Evolutionary conservation across 2,113 vertebrate species (phyloP).

Genomic region (Cichladusa arquata): DNA sequence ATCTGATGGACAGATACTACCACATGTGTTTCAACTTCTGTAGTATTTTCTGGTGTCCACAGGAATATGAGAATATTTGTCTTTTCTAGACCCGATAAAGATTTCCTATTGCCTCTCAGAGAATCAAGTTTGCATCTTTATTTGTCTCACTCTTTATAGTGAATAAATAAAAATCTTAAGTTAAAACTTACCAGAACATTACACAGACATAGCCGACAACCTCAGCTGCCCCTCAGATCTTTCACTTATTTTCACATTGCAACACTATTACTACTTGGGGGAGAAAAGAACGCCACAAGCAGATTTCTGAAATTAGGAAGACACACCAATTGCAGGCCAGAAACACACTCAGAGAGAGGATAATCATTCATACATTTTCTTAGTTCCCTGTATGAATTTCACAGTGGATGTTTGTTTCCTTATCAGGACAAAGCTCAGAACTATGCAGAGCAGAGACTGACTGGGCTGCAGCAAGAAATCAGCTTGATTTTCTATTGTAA

Average conservation of each 20-base stretch:
- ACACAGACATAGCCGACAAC: background rate
- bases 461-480: background rate
- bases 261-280: background rate
- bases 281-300: background rate
- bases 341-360: background rate
- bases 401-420: background rate
- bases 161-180: background rate
- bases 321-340: background rate
- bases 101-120: background rate
- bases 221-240: background rate
- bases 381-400: background rate
- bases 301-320: background rate
- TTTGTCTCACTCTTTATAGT: background rate
- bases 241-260: background rate
- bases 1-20: background rate
- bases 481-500: conserved; percentile 1
- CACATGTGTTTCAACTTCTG: accelerated
- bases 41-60: background rate
- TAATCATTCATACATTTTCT: background rate
- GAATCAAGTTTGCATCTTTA: background rate
- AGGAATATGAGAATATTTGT: background rate
- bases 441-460: background rate
- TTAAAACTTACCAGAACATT: background rate
- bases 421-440: background rate
- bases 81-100: background rate